Conservation (phyloP, 2,797 vertebrate genomes). For the Erithacus rubecula region DNA sequence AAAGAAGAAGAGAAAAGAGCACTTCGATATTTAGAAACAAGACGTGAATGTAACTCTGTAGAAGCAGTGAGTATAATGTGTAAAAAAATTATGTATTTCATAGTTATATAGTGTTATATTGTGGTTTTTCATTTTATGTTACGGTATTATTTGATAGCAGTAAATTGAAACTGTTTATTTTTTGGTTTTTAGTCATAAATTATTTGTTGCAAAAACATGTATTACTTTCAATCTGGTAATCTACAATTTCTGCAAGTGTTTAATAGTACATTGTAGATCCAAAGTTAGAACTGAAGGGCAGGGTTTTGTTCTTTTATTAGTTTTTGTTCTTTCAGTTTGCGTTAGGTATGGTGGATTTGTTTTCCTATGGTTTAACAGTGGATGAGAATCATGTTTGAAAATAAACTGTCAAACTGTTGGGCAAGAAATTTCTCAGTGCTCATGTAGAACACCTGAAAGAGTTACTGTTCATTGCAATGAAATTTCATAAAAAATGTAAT, state of each 20-base stretch:
- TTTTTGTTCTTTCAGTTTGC: neutral
- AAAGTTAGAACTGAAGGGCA: neutral
- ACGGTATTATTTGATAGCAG: neutral
- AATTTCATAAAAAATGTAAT: neutral
- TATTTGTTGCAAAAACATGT: neutral
- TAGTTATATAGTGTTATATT: neutral
- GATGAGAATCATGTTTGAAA: neutral
- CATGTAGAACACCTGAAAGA: neutral
- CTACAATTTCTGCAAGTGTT: neutral
- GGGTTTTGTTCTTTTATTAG: neutral
- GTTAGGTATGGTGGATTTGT: neutral
- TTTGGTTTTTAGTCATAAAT: neutral
- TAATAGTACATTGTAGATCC: neutral
- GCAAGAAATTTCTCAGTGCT: neutral
- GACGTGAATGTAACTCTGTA: conserved; percentile 97
- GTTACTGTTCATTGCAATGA: neutral
- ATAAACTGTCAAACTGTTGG: neutral
- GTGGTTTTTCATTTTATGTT: neutral
- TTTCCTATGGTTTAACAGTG: neutral
- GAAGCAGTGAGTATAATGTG: conserved; percentile 87
- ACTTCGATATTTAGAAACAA: conserved; percentile 94
- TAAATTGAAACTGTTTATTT: neutral
- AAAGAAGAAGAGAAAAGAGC: conserved; percentile 98
- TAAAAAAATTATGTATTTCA: neutral
- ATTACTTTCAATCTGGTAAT: neutral